Percentiles rank a stretch among this genome's conserved stretches.
Evolutionary conservation across 2,113 vertebrate species (phyloP).

Genomic region (Pongo pygmaeus): DNA sequence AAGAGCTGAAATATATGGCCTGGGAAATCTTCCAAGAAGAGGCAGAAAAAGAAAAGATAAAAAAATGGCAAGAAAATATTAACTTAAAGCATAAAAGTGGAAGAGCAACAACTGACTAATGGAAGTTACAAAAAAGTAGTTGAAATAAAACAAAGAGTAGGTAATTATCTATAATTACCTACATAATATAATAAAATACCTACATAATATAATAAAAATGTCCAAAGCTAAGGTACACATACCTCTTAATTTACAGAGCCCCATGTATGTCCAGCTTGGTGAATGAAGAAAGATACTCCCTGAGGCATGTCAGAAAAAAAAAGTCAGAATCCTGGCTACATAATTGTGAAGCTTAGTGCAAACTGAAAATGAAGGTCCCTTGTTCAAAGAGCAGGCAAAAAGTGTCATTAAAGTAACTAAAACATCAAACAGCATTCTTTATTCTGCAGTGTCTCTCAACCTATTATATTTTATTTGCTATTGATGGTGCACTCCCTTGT

Average conservation of each 20-base stretch:
- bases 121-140: background rate
- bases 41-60: background rate
- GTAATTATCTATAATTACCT: background rate
- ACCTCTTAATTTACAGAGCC: background rate
- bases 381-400: background rate
- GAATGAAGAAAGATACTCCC: background rate
- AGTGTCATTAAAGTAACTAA: background rate
- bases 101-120: background rate
- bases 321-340: background rate
- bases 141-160: background rate
- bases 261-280: background rate
- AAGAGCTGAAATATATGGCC: background rate
- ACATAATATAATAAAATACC: background rate
- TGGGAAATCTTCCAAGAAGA: background rate
- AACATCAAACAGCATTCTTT: background rate
- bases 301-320: background rate
- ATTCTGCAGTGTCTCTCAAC: background rate
- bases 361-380: background rate
- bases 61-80: background rate
- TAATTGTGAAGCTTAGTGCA: background rate
- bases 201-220: background rate
- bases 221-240: background rate
- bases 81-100: background rate
- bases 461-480: background rate
- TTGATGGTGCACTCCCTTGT: background rate